Base-by-base conservation (phyloP, 2,113 vertebrate genomes). In the Columba livia region DNA sequence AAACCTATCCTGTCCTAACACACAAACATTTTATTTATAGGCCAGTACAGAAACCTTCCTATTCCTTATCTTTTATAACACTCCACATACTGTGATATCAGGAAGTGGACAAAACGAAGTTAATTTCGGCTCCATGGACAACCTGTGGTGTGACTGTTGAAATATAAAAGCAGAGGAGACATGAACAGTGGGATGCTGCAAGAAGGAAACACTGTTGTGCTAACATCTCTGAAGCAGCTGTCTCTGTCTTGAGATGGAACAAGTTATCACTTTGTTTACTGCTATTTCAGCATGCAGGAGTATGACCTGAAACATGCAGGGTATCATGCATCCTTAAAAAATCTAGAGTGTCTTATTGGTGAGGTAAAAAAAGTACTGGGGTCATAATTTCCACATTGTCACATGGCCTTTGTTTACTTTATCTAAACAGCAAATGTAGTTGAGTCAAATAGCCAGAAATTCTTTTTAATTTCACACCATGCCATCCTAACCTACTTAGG, bases 21-120 rank as follows among this genome's bases (percentile, higher is more conserved):
- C 15, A 70, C 79, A 72, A 65, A 69, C 47, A 60, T 94, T 90
- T 93, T 90, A 96, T 95, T 96, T 96, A 91, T 94, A 95, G 82
- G 10, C 36, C 18, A 61, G 40, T 23, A 81, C 18, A 88, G 64
- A 87, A 47, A 18, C n/a, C 42, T 94, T 88, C 47, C 19, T 23
- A 29, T 79, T 60, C 61, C 48, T 96, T 93, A 88, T 96, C 95
- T 91, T 91, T 79, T 80, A 51, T 94, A 94, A 80, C 93, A 92
- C 15, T 53, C 71, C 8, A 28, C 31, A 34, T 57, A 86, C 25
- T 24, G 51, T 56, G 29, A 56, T 78, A 83, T 73, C 40, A 80
- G 13, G 21, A 15, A 61, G 34, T 20, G 53, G 19, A 78, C 44
- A 94, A 94, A 64, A 65, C 71, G 11, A 83, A 64, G 42, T 71